A percentile compares a stretch with the other conserved stretches of the same genome.
Evolutionary conservation across 1,140 invertebrate genomes (phyloP).

Genomic region (Atta cephalotes): DNA sequence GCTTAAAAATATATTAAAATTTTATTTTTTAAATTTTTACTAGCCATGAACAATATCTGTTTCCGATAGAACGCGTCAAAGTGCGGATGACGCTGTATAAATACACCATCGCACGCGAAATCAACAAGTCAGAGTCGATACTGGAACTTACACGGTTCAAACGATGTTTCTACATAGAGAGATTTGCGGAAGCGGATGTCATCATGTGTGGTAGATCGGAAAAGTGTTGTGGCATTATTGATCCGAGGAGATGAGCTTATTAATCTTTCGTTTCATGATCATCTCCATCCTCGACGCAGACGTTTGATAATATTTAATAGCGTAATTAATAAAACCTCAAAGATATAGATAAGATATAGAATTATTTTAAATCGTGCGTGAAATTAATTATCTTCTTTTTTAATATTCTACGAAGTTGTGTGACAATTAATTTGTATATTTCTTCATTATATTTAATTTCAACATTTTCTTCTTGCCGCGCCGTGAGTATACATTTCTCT

Average conservation of each 20-base stretch:
- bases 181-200: constrained; percentile 29
- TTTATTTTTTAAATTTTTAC: not conserved
- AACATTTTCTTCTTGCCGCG: not conserved
- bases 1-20: constrained; percentile 40
- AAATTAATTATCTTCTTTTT: constrained; percentile 13
- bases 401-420: not conserved
- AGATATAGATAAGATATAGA: not conserved
- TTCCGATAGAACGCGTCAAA: constrained; percentile 43
- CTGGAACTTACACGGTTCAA: constrained; percentile 18
- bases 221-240: constrained; percentile 29
- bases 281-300: not conserved
- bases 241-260: constrained; percentile 45
- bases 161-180: constrained; percentile 33
- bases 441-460: not conserved
- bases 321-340: constrained; percentile 11
- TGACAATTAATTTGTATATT: not conserved
- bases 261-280: constrained; percentile 31
- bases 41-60: constrained; percentile 21
- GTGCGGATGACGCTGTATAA: constrained; percentile 46
- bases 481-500: not conserved
- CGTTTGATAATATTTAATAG: constrained; percentile 43
- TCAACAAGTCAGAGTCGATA: constrained; percentile 61
- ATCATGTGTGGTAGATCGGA: constrained; percentile 14
- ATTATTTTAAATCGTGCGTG: not conserved
- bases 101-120: constrained; percentile 39